Conservation (phyloP, 2,888 invertebrate species). For the Ectropis crepuscularia region DNA sequence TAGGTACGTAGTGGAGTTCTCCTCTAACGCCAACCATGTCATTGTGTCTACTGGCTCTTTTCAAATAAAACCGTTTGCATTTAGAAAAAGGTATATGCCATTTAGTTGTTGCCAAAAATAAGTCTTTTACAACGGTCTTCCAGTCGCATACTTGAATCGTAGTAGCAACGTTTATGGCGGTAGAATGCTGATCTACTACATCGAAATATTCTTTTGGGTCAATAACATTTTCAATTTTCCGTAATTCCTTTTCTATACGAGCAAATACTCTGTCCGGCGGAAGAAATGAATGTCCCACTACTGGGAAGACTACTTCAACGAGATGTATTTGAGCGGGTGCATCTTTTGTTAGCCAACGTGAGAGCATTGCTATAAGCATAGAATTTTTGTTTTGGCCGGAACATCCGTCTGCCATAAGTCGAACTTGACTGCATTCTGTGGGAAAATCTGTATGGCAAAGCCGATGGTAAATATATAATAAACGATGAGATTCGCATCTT, state of each 20-base stretch:
- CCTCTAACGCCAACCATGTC: no score
- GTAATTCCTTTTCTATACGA: conserved; percentile 28
- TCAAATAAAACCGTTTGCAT: conserved; percentile 42
- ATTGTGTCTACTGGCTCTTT: conserved; percentile 35
- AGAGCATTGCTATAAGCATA: conserved; percentile 28
- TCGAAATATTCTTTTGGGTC: conserved; percentile 30
- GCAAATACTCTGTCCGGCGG: conserved; percentile 32
- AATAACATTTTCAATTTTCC: conserved; percentile 27
- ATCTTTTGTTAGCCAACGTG: conserved; percentile 20
- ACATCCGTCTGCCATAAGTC: conserved; percentile 21
- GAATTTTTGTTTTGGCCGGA: conserved; percentile 26
- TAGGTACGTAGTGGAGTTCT: no score
- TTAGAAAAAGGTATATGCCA: conserved; percentile 40
- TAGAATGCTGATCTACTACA: conserved; percentile 30
- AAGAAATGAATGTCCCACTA: conserved; percentile 34
- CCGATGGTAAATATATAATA: conserved; percentile 23
- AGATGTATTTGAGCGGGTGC: conserved; percentile 4
- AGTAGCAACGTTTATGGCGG: conserved; percentile 31
- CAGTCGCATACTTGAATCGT: conserved; percentile 29
- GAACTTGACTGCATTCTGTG: conserved; percentile 13
- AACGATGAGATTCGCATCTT: conserved; percentile 28
- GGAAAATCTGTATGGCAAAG: conserved; percentile 25
- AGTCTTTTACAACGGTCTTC: conserved; percentile 29
- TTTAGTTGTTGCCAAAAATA: conserved; percentile 31
- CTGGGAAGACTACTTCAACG: conserved; percentile 16